A percentile compares a stretch with the other conserved stretches of the same genome.
phyloP scores from a whole-genome alignment of 2,888 invertebrate species.

The Pheosia gnoma region DNA sequence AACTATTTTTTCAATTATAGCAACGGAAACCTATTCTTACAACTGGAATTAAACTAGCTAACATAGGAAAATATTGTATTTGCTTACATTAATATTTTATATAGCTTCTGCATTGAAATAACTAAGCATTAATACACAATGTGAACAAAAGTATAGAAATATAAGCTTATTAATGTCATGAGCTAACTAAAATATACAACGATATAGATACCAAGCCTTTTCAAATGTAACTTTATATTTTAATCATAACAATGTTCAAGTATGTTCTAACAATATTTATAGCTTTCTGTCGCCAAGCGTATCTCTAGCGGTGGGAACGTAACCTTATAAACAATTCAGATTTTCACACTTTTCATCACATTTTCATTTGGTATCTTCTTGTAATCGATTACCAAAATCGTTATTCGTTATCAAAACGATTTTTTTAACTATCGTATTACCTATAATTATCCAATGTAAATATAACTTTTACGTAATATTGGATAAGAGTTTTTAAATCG shows the following conservation, averaged over 20 bases:
- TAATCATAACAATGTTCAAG: too few relatives aligned
- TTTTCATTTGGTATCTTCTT: constrained; percentile 52
- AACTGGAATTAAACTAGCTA: not conserved
- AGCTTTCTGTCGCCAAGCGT: constrained; percentile 12
- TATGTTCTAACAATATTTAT: not conserved
- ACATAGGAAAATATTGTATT: not conserved
- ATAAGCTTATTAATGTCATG: not conserved
- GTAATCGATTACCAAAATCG: constrained; percentile 34
- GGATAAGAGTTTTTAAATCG: constrained; percentile 11
- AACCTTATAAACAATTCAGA: constrained; percentile 38
- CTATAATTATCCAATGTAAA: constrained; percentile 15
- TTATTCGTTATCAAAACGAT: constrained; percentile 16
- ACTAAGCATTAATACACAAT: not conserved
- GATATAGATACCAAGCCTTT: too few relatives aligned
- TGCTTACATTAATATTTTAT: not conserved
- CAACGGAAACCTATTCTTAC: not conserved
- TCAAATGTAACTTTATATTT: too few relatives aligned
- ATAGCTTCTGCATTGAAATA: not conserved
- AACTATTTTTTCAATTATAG: too few relatives aligned
- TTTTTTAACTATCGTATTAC: constrained; percentile 13
- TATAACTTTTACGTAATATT: constrained; percentile 15
- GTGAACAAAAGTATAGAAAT: not conserved
- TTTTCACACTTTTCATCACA: constrained; percentile 52
- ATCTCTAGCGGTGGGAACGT: constrained; percentile 39
- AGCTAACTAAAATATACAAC: not conserved